A percentile compares a stretch with the other conserved stretches of the same genome.
Conservation (phyloP, 2,113 vertebrate genomes). For the Lichenostomus cassidix region DNA sequence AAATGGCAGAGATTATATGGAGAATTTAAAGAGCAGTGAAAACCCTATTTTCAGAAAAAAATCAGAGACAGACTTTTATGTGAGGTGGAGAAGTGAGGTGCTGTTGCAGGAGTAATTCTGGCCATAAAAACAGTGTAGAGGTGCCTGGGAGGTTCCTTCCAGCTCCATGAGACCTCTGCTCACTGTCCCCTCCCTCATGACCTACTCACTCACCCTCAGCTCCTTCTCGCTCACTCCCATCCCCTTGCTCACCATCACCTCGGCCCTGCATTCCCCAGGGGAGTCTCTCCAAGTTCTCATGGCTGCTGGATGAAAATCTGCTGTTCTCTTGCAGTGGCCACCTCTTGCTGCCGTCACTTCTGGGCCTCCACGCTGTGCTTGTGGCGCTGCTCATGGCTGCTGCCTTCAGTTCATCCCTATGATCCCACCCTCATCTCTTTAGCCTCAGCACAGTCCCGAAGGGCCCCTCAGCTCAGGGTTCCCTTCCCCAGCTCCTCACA, state of each 20-base stretch:
- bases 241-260: neutral
- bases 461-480: neutral
- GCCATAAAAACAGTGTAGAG: neutral
- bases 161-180: neutral
- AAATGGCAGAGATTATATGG: neutral
- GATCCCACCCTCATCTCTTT: fast-evolving
- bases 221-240: neutral
- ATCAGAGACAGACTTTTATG: neutral
- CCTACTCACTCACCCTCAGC: neutral
- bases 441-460: fast-evolving
- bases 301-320: neutral
- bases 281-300: neutral
- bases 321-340: fast-evolving
- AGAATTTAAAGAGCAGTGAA: neutral
- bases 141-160: neutral
- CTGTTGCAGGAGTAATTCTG: neutral
- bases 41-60: neutral
- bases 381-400: neutral
- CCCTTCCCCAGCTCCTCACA: neutral
- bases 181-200: neutral
- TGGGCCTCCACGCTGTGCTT: neutral
- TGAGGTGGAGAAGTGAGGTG: neutral
- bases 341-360: neutral
- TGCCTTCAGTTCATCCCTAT: fast-evolving
- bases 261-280: fast-evolving